Evolutionary conservation across 1,140 invertebrate species (phyloP), one percentile per base, ranked within the genome.

Genomic region (Cydia amplana): DNA sequence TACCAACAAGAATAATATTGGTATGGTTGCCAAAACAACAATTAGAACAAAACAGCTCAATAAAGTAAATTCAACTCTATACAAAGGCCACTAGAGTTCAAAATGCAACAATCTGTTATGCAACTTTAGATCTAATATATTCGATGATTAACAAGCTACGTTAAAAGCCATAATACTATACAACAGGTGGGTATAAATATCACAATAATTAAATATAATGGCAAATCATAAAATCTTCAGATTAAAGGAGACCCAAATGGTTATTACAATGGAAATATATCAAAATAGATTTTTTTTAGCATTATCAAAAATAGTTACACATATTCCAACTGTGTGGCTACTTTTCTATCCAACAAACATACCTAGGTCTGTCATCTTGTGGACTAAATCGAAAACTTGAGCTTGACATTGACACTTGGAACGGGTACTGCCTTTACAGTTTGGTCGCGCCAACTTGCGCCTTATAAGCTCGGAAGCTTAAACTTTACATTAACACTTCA

Each of bases 101-200:
- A 67, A 67, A 67, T 32, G 64, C 64, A 67, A 67, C 64, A 64
- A 64, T 28, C 10, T 5, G 28, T 28, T 36, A 36, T 12, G 25
- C 64, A 12, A 67, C 25, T 67, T 32, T n/a, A n/a, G 14, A 23
- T 23, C 60, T 36, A 67, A 16, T 36, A n/a, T 32, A n/a, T 67
- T 32, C 16, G n/a, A n/a, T 28, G n/a, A n/a, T 28, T 65, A 65
- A 65, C 6, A 65, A 36, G 64, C 64, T 32, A 75, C 64, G 60
- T 40, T 73, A 25, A 16, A 60, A 28, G 14, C 16, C 7, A 65
- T 65, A 20, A 60, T 4, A 28, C 28, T 23, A 75, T 5, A 49
- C 43, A 16, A 65, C 49, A 67, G 72, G 72, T 77, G 76, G 76
- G 76, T 72, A 75, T 72, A 75, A 75, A 73, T 78, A 78, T 78